A percentile compares a stretch with the other conserved stretches of the same genome.
Conservation (phyloP, 2,113 vertebrate genomes). For the Elgaria multicarinata region DNA sequence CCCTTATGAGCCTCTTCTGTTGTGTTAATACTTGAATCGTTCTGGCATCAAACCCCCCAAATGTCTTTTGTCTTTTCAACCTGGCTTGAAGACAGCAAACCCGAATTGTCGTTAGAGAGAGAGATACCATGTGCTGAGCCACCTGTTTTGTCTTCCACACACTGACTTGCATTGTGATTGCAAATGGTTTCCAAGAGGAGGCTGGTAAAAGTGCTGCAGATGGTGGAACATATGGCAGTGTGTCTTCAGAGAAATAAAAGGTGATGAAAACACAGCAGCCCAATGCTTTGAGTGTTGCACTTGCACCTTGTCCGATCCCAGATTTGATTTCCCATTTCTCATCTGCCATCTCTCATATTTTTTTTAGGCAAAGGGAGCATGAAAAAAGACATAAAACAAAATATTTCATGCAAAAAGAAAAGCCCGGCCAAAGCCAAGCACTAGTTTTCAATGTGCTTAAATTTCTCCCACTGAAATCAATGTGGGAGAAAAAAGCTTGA, state of each 20-base stretch:
- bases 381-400: background rate
- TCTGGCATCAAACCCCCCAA: background rate
- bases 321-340: background rate
- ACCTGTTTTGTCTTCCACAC: background rate
- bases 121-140: background rate
- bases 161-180: background rate
- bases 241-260: conserved; percentile 9
- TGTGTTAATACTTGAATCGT: background rate
- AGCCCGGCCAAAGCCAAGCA: background rate
- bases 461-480: background rate
- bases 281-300: background rate
- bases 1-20: background rate
- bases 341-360: background rate
- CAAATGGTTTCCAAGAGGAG: conserved; percentile 1
- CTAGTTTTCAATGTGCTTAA: background rate
- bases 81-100: background rate
- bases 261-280: background rate
- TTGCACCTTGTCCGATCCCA: background rate
- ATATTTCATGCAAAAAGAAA: background rate
- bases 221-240: background rate
- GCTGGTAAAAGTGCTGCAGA: background rate
- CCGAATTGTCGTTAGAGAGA: background rate
- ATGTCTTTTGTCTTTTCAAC: background rate
- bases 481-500: background rate
- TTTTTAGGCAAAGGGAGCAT: background rate